Evolutionary conservation across 2,888 invertebrate species (phyloP).

Genomic region (Epinotia nisella): DNA sequence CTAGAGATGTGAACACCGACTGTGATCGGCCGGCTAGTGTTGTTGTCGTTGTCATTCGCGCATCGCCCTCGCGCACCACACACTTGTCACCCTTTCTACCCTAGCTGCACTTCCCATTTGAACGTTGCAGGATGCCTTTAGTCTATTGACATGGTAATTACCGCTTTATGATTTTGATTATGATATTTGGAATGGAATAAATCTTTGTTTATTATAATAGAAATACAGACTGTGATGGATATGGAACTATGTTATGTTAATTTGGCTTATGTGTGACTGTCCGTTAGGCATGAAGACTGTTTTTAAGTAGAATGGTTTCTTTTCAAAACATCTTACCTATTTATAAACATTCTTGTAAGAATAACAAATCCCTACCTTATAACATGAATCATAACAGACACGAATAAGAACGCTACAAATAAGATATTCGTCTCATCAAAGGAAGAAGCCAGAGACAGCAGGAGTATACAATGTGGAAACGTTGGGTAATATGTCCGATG

Average conservation of each 20-base stretch:
- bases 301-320: conserved; percentile 8
- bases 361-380: conserved; percentile 42
- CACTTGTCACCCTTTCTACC: conserved; percentile 66
- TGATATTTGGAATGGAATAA: conserved; percentile 16
- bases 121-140: conserved; percentile 41
- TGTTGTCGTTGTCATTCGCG: conserved; percentile 59
- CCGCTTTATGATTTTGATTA: conserved; percentile 38
- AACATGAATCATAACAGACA: conserved; percentile 46
- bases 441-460: conserved; percentile 74
- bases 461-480: conserved; percentile 78
- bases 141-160: conserved; percentile 43
- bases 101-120: conserved; percentile 60
- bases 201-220: background rate
- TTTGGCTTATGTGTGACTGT: background rate
- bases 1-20: conserved; percentile 63
- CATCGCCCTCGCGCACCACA: conserved; percentile 74
- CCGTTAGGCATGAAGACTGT: background rate
- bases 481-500: conserved; percentile 81
- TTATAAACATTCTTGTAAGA: conserved; percentile 37
- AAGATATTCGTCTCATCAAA: conserved; percentile 75
- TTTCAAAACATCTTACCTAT: conserved; percentile 19
- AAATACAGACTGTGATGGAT: background rate
- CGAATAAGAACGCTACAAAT: conserved; percentile 59
- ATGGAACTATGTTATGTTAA: background rate
- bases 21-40: conserved; percentile 68